Conservation (phyloP, 1,140 invertebrate species). For the Pachyrhynchus sulphureomaculatus region DNA sequence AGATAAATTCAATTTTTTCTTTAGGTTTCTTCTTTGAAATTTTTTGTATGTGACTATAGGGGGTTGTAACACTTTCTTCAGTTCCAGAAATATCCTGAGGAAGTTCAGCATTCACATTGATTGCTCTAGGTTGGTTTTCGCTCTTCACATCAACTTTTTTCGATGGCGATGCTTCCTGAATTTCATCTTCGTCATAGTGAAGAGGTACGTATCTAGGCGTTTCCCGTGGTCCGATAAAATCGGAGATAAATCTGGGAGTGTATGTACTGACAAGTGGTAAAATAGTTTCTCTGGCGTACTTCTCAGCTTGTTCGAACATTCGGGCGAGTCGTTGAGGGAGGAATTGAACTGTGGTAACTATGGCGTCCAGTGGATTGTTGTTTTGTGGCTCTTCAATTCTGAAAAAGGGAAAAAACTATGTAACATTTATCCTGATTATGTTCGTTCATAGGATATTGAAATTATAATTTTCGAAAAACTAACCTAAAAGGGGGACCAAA, state of each 20-base stretch:
- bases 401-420: background rate
- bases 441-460: too few relatives aligned
- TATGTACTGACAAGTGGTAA: constrained; percentile 74
- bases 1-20: too few relatives aligned
- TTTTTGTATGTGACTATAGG: constrained; percentile 44
- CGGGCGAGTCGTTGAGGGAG: constrained; percentile 73
- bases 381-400: background rate
- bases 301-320: constrained; percentile 76
- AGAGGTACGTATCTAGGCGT: constrained; percentile 46
- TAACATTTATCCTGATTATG: too few relatives aligned
- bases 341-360: constrained; percentile 72
- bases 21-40: constrained; percentile 35
- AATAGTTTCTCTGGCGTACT: constrained; percentile 73
- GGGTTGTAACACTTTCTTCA: constrained; percentile 29
- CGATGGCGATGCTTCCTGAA: background rate
- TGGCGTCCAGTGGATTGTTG: constrained; percentile 44
- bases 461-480: too few relatives aligned
- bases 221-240: constrained; percentile 44
- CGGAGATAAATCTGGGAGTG: constrained; percentile 62
- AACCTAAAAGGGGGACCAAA: background rate
- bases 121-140: background rate
- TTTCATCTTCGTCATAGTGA: constrained; percentile 36
- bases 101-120: background rate
- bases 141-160: background rate
- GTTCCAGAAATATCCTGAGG: background rate